Percentiles rank a stretch among this genome's conserved stretches.
Conservation (phyloP, 2,113 vertebrate species). For the Ivindomyrus marchei region DNA sequence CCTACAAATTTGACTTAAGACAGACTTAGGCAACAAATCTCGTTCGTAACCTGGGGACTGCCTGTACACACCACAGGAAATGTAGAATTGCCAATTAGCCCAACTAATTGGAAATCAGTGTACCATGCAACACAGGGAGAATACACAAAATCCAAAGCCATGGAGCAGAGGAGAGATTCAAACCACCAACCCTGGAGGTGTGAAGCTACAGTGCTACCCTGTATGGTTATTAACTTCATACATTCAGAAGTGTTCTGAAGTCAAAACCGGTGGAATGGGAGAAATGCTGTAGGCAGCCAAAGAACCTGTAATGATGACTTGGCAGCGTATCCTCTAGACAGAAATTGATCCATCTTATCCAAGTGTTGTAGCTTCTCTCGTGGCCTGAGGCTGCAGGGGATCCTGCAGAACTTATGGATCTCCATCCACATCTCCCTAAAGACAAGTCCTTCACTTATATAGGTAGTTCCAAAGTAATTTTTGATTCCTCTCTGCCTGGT, state of each 20-base stretch:
- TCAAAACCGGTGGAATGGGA: background rate
- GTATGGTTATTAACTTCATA: background rate
- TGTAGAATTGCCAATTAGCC: background rate
- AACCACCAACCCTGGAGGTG: background rate
- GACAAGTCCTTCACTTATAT: background rate
- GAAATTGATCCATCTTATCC: background rate
- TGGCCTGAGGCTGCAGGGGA: background rate
- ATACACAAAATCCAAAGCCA: background rate
- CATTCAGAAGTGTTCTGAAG: background rate
- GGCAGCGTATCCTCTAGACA: background rate
- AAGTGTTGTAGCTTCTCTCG: background rate
- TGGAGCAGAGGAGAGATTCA: background rate
- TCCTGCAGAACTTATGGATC: background rate
- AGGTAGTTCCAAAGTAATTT: background rate
- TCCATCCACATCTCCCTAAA: background rate
- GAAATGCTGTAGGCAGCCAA: background rate
- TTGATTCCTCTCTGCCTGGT: background rate
- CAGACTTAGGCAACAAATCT: background rate
- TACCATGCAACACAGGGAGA: background rate
- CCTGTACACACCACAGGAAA: background rate
- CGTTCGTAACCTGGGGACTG: background rate
- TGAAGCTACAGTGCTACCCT: background rate
- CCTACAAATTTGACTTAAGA: background rate
- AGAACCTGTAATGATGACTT: background rate
- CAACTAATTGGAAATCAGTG: background rate